These are phyloP conservation scores for Darevskia mixta DNA, from an alignment of 2,797 vertebrate genomes.

Conservation along the genomic window DNA sequence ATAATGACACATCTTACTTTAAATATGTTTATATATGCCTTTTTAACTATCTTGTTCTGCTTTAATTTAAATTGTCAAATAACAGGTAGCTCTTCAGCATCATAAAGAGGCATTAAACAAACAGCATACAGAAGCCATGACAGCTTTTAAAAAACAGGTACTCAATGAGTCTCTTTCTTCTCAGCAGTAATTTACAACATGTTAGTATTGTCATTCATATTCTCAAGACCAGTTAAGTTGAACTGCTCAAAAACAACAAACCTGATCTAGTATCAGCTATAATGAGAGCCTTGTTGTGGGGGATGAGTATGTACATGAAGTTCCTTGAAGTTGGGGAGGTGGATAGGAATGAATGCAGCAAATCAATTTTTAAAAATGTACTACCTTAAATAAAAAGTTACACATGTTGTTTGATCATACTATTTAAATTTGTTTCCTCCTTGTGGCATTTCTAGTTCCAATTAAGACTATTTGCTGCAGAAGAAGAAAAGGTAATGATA, in stretches of 20 bases:
- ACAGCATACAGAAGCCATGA: slow-evolving; percentile 85
- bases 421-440: neutral
- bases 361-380: neutral
- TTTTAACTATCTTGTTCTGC: slow-evolving; percentile 25
- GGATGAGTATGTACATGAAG: neutral
- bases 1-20: accelerated
- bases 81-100: slow-evolving; percentile 88
- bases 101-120: slow-evolving; percentile 80
- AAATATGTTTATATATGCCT: too few species aligned
- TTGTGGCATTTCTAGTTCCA: slow-evolving; percentile 83
- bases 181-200: neutral
- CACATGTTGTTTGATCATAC: slow-evolving; percentile 3
- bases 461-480: slow-evolving; percentile 84
- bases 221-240: neutral
- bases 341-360: too few species aligned
- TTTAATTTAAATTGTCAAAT: slow-evolving; percentile 49
- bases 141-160: slow-evolving; percentile 89
- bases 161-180: slow-evolving; percentile 12
- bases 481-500: slow-evolving; percentile 91
- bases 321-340: too few species aligned
- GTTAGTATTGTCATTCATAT: neutral
- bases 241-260: neutral
- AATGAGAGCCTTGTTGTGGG: neutral
- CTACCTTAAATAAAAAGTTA: neutral
- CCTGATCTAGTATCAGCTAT: neutral